phyloP scores from a whole-genome alignment of 2,113 vertebrate genomes.

The Poicephalus meyeri region DNA sequence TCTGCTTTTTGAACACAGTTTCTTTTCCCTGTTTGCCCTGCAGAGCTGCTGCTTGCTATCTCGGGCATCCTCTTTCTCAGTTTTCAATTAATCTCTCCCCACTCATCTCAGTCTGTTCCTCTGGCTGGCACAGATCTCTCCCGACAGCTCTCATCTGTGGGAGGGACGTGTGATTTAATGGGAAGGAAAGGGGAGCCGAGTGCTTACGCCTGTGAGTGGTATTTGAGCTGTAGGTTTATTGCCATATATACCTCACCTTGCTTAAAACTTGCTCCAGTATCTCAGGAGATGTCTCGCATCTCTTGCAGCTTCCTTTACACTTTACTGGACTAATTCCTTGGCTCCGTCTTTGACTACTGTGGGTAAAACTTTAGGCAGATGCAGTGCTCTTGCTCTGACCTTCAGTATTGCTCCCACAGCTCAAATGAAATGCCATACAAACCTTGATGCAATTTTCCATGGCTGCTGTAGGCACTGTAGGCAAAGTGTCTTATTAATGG shows the following conservation, averaged over 20 bases:
- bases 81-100: slow-evolving; percentile 34
- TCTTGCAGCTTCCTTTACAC: background rate
- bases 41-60: slow-evolving; percentile 16
- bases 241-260: background rate
- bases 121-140: background rate
- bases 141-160: background rate
- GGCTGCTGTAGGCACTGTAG: slow-evolving; percentile 26
- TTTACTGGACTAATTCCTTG: background rate
- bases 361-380: background rate
- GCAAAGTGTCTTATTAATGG: slow-evolving; percentile 27
- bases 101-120: slow-evolving; percentile 32
- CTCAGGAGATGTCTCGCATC: background rate
- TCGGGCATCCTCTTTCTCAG: slow-evolving; percentile 9
- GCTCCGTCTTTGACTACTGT: background rate
- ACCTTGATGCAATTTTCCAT: background rate
- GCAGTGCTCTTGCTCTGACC: slow-evolving; percentile 23
- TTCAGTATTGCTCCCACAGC: slow-evolving; percentile 13
- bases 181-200: background rate
- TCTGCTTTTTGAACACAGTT: background rate
- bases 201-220: background rate
- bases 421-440: background rate
- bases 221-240: slow-evolving; percentile 3
- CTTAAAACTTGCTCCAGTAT: background rate
- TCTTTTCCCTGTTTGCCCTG: slow-evolving; percentile 27
- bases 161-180: slow-evolving; percentile 8